Evolutionary conservation across 1,140 invertebrate genomes (phyloP).

Genomic region (Aphaenogaster floridana): DNA sequence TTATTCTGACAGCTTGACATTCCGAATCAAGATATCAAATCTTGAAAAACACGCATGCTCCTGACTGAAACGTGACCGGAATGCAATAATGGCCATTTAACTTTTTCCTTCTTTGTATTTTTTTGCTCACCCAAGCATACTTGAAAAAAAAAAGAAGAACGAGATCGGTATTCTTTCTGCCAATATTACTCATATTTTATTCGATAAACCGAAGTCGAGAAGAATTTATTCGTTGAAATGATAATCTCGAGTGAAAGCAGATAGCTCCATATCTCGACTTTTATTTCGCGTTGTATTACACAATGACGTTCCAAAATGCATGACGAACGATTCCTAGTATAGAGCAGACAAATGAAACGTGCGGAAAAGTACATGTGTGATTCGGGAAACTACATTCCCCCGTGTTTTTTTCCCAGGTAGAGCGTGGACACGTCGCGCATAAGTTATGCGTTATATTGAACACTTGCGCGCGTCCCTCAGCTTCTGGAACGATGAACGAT

Average conservation of each 20-base stretch:
- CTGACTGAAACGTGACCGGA: constrained; percentile 48
- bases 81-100: constrained; percentile 19
- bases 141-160: background rate
- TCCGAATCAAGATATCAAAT: constrained; percentile 24
- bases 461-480: too few relatives aligned
- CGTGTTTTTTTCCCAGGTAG: background rate
- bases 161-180: background rate
- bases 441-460: background rate
- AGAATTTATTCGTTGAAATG: constrained; percentile 37
- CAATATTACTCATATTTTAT: constrained; percentile 25
- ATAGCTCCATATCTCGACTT: background rate
- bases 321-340: background rate
- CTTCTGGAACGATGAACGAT: background rate
- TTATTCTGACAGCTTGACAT: constrained; percentile 30
- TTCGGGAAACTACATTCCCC: background rate
- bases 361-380: background rate
- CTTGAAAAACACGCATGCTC: constrained; percentile 31
- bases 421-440: background rate
- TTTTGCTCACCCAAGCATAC: background rate
- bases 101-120: background rate
- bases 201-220: constrained; percentile 14
- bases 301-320: background rate
- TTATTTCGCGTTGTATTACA: constrained; percentile 8
- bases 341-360: background rate
- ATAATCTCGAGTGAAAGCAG: constrained; percentile 8